These are phyloP conservation scores for Pipra filicauda DNA, from an alignment of 2,113 vertebrate genomes.

Conservation along the genomic window DNA sequence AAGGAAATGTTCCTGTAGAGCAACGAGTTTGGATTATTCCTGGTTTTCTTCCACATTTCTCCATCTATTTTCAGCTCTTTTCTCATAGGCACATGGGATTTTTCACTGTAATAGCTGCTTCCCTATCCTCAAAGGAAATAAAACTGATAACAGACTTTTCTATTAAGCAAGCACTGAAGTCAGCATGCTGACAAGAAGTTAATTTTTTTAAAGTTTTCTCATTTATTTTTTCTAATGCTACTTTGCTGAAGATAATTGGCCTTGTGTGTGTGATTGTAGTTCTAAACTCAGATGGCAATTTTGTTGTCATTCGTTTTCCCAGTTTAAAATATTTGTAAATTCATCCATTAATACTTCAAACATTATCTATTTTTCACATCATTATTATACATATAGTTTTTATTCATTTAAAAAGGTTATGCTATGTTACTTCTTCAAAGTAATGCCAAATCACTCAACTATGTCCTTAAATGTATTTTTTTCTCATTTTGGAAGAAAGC, in stretches of 20 bases:
- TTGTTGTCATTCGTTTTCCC: background rate
- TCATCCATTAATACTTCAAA: constrained; percentile 38
- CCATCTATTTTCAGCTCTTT: constrained; percentile 37
- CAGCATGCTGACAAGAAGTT: background rate
- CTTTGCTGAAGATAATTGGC: background rate
- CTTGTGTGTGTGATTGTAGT: background rate
- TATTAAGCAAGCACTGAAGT: constrained; percentile 1
- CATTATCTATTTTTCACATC: constrained; percentile 10
- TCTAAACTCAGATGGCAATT: constrained; percentile 7
- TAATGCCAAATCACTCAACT: constrained; percentile 58
- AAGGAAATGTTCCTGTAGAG: background rate
- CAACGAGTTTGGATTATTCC: background rate
- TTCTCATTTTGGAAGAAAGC: constrained; percentile 48
- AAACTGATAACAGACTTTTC: constrained; percentile 26
- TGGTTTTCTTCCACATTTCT: background rate
- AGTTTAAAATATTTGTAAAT: constrained; percentile 55
- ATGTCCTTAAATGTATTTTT: constrained; percentile 47
- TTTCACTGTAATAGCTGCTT: constrained; percentile 25
- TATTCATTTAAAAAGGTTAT: constrained; percentile 55
- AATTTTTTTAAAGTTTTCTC: constrained; percentile 4
- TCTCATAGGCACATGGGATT: constrained; percentile 10
- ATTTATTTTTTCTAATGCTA: constrained; percentile 13
- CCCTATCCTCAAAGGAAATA: constrained; percentile 19
- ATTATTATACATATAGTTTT: constrained; percentile 15
- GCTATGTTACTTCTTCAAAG: constrained; percentile 55